phyloP scores from a whole-genome alignment of 2,113 vertebrate genomes.

The Willisornis vidua region DNA sequence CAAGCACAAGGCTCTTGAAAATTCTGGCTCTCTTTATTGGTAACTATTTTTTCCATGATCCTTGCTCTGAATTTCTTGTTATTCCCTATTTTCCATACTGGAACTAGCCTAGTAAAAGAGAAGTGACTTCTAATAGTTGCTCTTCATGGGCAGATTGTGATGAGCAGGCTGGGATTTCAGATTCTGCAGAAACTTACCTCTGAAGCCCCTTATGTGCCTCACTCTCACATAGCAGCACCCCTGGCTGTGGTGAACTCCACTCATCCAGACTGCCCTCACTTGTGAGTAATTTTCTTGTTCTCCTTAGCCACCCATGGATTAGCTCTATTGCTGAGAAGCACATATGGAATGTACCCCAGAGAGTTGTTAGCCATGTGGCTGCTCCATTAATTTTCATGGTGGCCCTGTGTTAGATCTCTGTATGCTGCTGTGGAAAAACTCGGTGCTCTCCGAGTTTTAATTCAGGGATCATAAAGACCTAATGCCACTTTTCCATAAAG shows the following conservation, averaged over 20 bases:
- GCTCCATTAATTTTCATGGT: constrained; percentile 1
- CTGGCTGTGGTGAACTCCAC: background rate
- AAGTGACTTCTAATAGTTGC: background rate
- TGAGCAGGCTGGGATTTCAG: background rate
- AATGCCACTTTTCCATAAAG: background rate
- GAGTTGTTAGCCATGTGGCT: background rate
- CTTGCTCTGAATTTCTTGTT: constrained; percentile 10
- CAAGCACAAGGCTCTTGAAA: background rate
- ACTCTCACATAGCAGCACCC: background rate
- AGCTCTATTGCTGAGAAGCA: background rate
- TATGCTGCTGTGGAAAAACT: background rate
- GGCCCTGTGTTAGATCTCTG: background rate
- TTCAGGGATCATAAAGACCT: background rate
- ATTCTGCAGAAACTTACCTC: background rate
- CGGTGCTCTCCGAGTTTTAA: background rate
- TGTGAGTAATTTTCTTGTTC: background rate
- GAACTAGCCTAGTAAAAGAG: background rate
- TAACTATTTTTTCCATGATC: constrained; percentile 8
- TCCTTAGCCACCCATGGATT: background rate
- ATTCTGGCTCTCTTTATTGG: background rate
- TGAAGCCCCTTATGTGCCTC: background rate
- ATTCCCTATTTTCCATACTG: background rate
- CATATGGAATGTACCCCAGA: background rate
- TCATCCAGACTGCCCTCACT: background rate
- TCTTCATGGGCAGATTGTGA: background rate